phyloP scores from a whole-genome alignment of 2,888 invertebrate species.

The Sarcophaga variegata region DNA sequence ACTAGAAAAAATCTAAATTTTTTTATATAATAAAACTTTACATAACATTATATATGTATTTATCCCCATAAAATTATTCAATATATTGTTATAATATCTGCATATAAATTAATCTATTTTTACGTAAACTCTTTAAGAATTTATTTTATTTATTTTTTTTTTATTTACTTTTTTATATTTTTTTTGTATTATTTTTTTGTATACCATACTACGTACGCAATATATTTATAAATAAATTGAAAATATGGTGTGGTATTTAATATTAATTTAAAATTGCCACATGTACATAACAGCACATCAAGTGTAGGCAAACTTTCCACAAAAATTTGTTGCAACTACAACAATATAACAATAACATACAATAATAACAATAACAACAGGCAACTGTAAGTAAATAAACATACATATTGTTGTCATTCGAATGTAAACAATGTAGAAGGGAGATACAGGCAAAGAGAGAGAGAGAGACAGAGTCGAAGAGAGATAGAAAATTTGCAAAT shows the following conservation, averaged over 20 bases:
- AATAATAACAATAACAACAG: not conserved
- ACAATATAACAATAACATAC: not conserved
- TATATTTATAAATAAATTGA: conserved; percentile 9
- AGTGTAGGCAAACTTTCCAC: conserved; percentile 8
- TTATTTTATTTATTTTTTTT: too few species aligned
- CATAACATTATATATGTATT: too few species aligned
- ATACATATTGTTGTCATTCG: not conserved
- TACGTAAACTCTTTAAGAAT: too few species aligned
- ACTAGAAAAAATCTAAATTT: too few species aligned
- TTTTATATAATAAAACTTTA: too few species aligned
- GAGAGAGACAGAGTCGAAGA: not conserved
- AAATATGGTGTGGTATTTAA: conserved; percentile 24
- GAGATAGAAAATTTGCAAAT: not conserved
- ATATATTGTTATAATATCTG: too few species aligned
- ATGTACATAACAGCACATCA: conserved; percentile 6
- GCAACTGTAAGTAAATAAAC: conserved; percentile 9
- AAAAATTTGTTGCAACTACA: conserved; percentile 18
- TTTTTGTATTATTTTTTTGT: too few species aligned
- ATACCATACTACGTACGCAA: not conserved
- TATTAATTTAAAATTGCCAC: conserved; percentile 52
- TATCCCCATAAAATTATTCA: too few species aligned
- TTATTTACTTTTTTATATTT: too few species aligned
- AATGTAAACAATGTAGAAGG: conserved; percentile 14
- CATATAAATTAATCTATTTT: too few species aligned
- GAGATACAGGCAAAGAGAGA: too few species aligned